Conservation (phyloP, 2,888 invertebrate genomes). For the Colostygia pectinataria region DNA sequence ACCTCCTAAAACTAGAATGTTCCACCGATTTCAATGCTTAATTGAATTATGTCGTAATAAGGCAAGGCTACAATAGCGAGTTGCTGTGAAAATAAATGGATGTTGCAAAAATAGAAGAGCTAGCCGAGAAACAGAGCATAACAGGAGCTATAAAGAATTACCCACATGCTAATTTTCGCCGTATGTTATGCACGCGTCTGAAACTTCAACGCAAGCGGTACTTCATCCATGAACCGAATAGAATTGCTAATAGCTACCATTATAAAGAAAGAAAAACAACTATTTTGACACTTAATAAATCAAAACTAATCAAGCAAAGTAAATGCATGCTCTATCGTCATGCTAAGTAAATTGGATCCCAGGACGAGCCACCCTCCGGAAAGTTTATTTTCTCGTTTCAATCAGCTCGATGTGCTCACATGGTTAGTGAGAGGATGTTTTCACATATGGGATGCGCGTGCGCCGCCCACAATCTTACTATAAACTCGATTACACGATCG, state of each 20-base stretch:
- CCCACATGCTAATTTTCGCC: conserved; percentile 78
- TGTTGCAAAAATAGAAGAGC: conserved; percentile 76
- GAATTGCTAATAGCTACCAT: conserved; percentile 54
- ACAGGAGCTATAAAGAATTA: conserved; percentile 75
- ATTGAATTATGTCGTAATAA: conserved; percentile 34
- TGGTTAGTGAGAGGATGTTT: conserved; percentile 69
- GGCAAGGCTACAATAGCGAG: conserved; percentile 60
- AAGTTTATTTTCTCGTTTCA: conserved; percentile 40
- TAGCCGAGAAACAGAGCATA: conserved; percentile 70
- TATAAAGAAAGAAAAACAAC: conserved; percentile 43
- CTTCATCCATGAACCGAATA: conserved; percentile 65
- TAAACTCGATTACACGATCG: conserved; percentile 78
- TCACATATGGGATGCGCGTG: conserved; percentile 71
- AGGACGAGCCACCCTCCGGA: conserved; percentile 75
- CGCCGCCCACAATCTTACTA: conserved; percentile 76
- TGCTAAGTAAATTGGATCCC: conserved; percentile 65
- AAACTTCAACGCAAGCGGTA: conserved; percentile 69
- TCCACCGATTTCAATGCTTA: conserved; percentile 20
- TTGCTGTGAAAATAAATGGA: conserved; percentile 67
- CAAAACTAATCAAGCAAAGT: conserved; percentile 52
- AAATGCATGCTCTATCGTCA: conserved; percentile 55
- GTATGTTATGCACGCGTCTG: conserved; percentile 57
- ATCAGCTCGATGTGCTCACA: conserved; percentile 44
- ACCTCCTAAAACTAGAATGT: conserved; percentile 15
- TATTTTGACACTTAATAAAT: conserved; percentile 54